These are phyloP conservation scores for Hydrolagus affinis DNA, from an alignment of 2,113 vertebrate genomes.

Conservation along the genomic window DNA sequence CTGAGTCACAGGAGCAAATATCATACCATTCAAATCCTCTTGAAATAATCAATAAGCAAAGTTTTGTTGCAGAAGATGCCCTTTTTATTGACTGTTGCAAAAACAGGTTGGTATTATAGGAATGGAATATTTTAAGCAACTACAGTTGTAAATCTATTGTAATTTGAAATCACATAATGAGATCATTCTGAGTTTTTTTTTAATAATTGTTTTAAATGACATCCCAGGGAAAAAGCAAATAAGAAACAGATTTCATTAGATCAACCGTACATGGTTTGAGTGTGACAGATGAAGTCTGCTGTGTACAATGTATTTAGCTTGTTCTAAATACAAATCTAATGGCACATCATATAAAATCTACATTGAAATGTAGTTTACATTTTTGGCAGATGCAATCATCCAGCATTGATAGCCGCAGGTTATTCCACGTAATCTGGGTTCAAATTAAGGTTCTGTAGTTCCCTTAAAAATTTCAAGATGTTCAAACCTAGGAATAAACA, in stretches of 20 bases:
- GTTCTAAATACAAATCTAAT: constrained; percentile 21
- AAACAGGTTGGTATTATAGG: background rate
- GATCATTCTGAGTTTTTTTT: background rate
- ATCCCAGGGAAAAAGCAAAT: background rate
- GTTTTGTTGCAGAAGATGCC: background rate
- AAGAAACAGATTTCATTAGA: background rate
- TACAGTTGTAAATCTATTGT: background rate
- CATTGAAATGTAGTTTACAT: background rate
- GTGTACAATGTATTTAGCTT: background rate
- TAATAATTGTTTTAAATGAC: background rate
- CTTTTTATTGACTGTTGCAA: background rate
- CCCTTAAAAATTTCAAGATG: background rate
- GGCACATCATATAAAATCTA: background rate
- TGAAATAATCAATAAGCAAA: background rate
- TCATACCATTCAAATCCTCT: background rate
- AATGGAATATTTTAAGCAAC: background rate
- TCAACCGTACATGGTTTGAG: background rate
- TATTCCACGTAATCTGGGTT: background rate
- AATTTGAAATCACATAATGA: too few species aligned
- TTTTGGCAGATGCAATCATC: background rate
- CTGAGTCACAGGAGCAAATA: too few species aligned
- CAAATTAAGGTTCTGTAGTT: constrained; percentile 11
- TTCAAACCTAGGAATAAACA: constrained; percentile 8
- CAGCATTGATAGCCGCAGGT: too few species aligned
- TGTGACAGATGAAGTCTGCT: background rate